Evolutionary conservation across 2,797 vertebrate species (phyloP), one percentile per base, ranked within the genome.

Genomic region (Paguma larvata): DNA sequence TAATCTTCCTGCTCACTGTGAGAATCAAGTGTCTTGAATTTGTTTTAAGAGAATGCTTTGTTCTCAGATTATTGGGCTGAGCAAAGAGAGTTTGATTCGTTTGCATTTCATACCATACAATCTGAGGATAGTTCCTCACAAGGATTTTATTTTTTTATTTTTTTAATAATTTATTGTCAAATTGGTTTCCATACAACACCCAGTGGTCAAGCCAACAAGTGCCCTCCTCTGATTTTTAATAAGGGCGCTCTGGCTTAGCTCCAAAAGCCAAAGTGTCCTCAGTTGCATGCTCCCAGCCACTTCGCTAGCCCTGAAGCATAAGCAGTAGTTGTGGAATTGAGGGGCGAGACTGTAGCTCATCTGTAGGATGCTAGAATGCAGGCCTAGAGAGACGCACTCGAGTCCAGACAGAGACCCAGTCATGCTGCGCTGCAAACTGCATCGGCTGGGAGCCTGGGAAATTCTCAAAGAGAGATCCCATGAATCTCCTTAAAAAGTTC

Each of bases 1-100:
- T 27, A 59, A 83, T 70, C 78, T 90, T 97, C 62, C 68, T n/a
- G 87, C 27, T 95, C 80, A 30, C 59, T 70, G 62, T 96, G 79
- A 95, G 75, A 95, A 96, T 67, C 70, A 78, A 94, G 27, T 70
- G 83, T 67, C 21, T 98, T 97, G 84, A 85, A 95, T 97, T 98
- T 91, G 44, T 86, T 93, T 97, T 87, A 96, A 90, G 85, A 92
- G 92, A 95, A 95, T 87, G 70, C 83, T 83, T 96, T 85, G 27
- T 90, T 95, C 91, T 97, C 68, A 77, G 83, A 94, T 95, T 94
- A 95, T 84, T 97, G 75, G 65, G 59, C 75, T 62, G 46, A 86
- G 88, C 95, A 94, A 84, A 90, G 91, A 95, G 34, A 92, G 84
- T n/a, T 18, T 86, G 59, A 95, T 97, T 96, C 96, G 85, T 92